These are phyloP conservation scores for Apocheima hispidaria DNA, from an alignment of 2,888 invertebrate genomes.

Conservation along the genomic window DNA sequence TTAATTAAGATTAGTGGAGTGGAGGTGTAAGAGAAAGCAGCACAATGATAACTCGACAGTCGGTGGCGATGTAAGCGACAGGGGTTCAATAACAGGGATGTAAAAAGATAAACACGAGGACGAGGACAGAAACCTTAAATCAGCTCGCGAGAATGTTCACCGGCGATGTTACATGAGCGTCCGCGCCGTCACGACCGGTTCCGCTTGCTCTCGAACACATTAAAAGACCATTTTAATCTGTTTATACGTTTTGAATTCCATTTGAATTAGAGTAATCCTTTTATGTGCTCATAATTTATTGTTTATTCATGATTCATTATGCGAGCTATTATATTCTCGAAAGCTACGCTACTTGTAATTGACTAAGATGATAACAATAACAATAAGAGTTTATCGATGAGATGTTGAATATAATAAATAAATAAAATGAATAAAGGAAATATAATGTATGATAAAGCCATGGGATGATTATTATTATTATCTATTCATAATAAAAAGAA, in stretches of 20 bases:
- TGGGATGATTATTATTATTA: not conserved
- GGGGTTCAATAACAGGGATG: constrained; percentile 62
- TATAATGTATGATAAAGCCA: no score
- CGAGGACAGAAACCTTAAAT: constrained; percentile 74
- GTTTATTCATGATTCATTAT: constrained; percentile 29
- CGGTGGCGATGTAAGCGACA: constrained; percentile 62
- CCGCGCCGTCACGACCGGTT: constrained; percentile 62
- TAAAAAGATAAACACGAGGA: constrained; percentile 72
- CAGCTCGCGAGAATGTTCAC: constrained; percentile 72
- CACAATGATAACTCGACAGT: constrained; percentile 56
- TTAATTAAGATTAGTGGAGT: constrained; percentile 48
- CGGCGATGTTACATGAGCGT: constrained; percentile 67
- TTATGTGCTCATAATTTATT: constrained; percentile 41
- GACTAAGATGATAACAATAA: not conserved
- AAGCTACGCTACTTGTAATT: constrained; percentile 14
- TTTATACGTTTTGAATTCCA: constrained; percentile 64
- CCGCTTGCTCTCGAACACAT: constrained; percentile 60
- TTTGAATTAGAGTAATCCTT: constrained; percentile 64
- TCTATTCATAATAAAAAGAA: no score
- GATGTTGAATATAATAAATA: not conserved
- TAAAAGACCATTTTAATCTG: constrained; percentile 66
- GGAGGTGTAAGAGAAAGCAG: constrained; percentile 43
- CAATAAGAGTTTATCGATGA: not conserved
- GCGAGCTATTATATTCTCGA: constrained; percentile 21
- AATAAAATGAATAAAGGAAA: no score